Conservation (phyloP, 2,113 vertebrate genomes). For the Poeciliopsis prolifica region DNA sequence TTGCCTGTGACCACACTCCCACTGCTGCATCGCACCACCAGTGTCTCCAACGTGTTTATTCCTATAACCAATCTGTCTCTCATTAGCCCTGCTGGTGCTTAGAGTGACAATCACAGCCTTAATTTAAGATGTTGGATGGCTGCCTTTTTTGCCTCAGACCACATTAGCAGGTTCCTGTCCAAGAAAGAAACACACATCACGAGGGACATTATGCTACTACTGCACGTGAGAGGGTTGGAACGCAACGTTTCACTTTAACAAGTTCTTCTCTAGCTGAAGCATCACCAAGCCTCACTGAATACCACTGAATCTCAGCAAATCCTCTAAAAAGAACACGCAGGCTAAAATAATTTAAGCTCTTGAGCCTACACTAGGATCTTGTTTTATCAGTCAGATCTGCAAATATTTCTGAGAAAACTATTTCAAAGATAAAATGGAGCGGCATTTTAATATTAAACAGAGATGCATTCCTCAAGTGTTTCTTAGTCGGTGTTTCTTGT, state of each 20-base stretch:
- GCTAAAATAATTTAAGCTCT: neutral
- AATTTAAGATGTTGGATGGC: constrained; percentile 72
- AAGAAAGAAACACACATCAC: constrained; percentile 42
- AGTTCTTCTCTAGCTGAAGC: neutral
- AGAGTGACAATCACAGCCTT: constrained; percentile 74
- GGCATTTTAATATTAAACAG: neutral
- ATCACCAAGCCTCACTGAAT: neutral
- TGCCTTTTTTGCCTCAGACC: constrained; percentile 51
- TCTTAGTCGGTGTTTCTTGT: neutral
- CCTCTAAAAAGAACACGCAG: neutral
- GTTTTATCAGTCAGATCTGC: neutral
- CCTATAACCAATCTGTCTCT: constrained; percentile 74
- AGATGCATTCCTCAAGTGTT: neutral
- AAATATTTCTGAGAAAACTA: neutral
- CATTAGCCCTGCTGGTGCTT: constrained; percentile 67
- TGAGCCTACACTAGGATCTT: neutral
- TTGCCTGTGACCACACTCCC: constrained; percentile 71
- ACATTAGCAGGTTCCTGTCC: constrained; percentile 71
- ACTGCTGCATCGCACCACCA: constrained; percentile 56
- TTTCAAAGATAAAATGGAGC: neutral
- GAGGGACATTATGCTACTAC: constrained; percentile 27
- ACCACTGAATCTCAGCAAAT: neutral
- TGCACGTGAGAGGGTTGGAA: constrained; percentile 34
- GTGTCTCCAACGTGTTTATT: constrained; percentile 71
- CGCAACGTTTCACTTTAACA: neutral